Conservation (phyloP, 2,797 vertebrate species). For the Adelosebastes latens region DNA sequence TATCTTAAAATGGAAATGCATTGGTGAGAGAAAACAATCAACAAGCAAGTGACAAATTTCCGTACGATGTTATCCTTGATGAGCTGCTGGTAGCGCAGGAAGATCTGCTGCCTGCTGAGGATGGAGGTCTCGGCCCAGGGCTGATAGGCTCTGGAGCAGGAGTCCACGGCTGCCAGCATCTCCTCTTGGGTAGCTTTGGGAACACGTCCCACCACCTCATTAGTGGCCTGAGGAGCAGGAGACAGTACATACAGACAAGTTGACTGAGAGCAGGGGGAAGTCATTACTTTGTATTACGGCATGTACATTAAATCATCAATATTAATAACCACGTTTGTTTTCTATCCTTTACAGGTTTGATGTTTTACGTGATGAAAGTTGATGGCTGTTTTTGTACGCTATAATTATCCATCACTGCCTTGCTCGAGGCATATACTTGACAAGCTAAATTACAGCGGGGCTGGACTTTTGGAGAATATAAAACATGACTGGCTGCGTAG, state of each 20-base stretch:
- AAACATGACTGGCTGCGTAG: conserved; percentile 1
- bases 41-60: not conserved
- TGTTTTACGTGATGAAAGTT: conserved; percentile 4
- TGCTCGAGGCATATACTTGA: conserved; percentile 5
- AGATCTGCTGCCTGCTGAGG: conserved; percentile 94
- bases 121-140: conserved; percentile 94
- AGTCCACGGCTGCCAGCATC: conserved; percentile 92
- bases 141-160: conserved; percentile 88
- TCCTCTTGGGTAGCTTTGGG: conserved; percentile 93
- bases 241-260: conserved; percentile 12
- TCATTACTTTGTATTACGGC: conserved; percentile 7
- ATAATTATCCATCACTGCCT: conserved; percentile 5
- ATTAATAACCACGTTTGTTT: conserved; percentile 32
- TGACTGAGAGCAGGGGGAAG: conserved; percentile 29
- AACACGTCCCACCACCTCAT: conserved; percentile 91
- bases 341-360: conserved; percentile 19
- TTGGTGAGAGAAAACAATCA: not conserved
- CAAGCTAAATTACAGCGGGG: not conserved
- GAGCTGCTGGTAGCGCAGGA: conserved; percentile 96
- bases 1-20: not conserved
- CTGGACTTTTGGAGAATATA: not conserved
- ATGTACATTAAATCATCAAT: conserved; percentile 35
- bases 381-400: conserved; percentile 20
- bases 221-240: conserved; percentile 89
- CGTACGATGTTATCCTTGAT: conserved; percentile 98